Evolutionary conservation across 2,888 invertebrate genomes (phyloP), one percentile per base, ranked within the genome.

Genomic region (Eulithis prunata): DNA sequence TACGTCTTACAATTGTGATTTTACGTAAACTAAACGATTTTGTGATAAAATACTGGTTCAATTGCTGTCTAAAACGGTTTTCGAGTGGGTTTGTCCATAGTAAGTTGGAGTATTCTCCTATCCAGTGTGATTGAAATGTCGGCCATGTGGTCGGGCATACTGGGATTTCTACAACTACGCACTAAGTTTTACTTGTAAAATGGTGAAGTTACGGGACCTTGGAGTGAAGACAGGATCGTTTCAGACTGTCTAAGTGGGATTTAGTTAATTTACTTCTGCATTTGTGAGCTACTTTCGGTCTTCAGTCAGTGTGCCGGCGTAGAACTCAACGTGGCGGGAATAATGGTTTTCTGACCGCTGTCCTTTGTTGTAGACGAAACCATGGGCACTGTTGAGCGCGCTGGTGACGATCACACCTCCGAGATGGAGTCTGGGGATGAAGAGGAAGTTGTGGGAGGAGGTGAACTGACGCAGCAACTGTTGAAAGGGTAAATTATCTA

Each of bases 351-450:
- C 58, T 79, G 71, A 78, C 72, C 52, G 69, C 60, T 68, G 13
- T 76, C 72, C 81, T 81, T 85, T 84, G 78, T 90, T 90, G 78
- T 86, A 89, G 91, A 86, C 79, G 74, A 72, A 71, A 86, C 75
- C 84, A 96, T 95, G 95, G 94, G 95, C 88, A 93, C 95, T 76
- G 95, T 95, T 76, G 95, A 96, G 82, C 95, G 94, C 75, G 94
- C 94, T 78, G 94, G 94, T 70, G 95, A 95, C 83, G 94, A 94
- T 80, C 85, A 85, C 72, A 94, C 94, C 68, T 95, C 95, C 66
- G 95, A 95, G 71, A 88, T 95, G 78, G 96, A 96, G 82, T 95
- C 95, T 52, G 94, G 94, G 46, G 96, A 95, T 69, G 95, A 95
- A 63, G 94, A 94, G 74, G 95, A 94, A 78, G 93, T 93, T 53